Percentiles rank a stretch among this genome's conserved stretches.
Conservation (phyloP, 2,888 invertebrate species). For the Lacanobia wlatinum region DNA sequence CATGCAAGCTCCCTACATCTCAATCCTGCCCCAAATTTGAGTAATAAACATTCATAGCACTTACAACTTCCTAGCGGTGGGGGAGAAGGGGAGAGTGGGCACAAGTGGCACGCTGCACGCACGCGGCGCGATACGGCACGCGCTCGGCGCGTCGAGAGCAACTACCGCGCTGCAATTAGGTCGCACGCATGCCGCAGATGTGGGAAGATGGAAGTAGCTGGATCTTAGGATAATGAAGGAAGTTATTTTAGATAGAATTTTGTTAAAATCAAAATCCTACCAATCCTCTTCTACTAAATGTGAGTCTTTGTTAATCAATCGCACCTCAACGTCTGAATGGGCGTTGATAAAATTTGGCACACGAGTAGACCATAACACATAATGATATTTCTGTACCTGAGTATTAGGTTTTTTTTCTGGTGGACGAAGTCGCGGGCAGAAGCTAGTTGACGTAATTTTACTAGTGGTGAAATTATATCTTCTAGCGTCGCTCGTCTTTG, state of each 20-base stretch:
- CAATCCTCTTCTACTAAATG: neutral
- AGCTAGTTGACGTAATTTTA: no score
- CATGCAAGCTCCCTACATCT: slow-evolving; percentile 25
- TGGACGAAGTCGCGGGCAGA: no score
- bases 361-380: no score
- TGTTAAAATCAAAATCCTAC: neutral
- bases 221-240: neutral
- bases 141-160: slow-evolving; percentile 43
- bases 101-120: slow-evolving; percentile 56
- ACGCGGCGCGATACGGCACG: slow-evolving; percentile 66
- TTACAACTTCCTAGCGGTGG: slow-evolving; percentile 26
- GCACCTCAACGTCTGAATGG: neutral
- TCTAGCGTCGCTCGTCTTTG: no score
- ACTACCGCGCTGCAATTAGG: slow-evolving; percentile 60
- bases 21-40: slow-evolving; percentile 43
- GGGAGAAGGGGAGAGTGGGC: slow-evolving; percentile 6
- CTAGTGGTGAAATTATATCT: no score
- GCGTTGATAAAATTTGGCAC: no score
- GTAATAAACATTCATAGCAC: slow-evolving; percentile 50
- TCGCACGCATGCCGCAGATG: slow-evolving; percentile 62
- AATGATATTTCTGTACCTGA: no score
- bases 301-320: neutral
- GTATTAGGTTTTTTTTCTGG: no score
- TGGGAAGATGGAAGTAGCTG: neutral
- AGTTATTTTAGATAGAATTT: neutral